Evolutionary conservation across 2,888 invertebrate species (phyloP), one percentile per base, ranked within the genome.

Genomic region (Atherix ibis): DNA sequence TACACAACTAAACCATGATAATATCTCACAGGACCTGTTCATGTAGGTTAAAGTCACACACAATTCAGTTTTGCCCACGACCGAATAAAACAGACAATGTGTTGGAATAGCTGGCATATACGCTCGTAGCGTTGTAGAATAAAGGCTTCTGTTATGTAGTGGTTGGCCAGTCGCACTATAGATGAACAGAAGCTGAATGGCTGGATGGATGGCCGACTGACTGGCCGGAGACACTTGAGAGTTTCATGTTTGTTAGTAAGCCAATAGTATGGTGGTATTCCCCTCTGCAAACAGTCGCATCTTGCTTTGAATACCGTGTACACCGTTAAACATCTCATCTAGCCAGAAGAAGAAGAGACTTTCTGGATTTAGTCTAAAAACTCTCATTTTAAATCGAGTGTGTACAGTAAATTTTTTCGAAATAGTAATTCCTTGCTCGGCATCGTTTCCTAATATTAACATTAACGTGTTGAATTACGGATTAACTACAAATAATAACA

Each of bases 201-300:
- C n/a, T n/a, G n/a, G n/a, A n/a, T n/a, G n/a, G n/a, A n/a, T n/a
- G 26, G 9, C 13, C 12, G 12, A 16, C 24, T 25, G 27, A 36
- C 29, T 26, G 34, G 33, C 33, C 28, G 36, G 40, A 45, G 51
- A 49, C 55, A 58, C 59, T 58, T 58, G 56, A 58, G 55, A 54
- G 55, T 52, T 55, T 52, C 56, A 58, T 59, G 54, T 59, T 59
- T 59, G 60, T 58, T 60, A 59, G 57, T 55, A 57, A 61, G 61
- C 61, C 59, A 62, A 62, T 60, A 62, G 61, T 59, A 59, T 58
- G 57, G 54, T 57, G 53, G 53, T 53, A 55, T 61, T 59, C 62
- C 62, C 60, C 61, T 62, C 60, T 62, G 62, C 58, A 62, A 62
- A 62, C 62, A 62, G 61, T 62, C 60, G 58, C 56, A 59, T 62